A percentile compares a stretch with the other conserved stretches of the same genome.
Conservation (phyloP, 2,888 invertebrate genomes). For the Capitulum mitella region DNA sequence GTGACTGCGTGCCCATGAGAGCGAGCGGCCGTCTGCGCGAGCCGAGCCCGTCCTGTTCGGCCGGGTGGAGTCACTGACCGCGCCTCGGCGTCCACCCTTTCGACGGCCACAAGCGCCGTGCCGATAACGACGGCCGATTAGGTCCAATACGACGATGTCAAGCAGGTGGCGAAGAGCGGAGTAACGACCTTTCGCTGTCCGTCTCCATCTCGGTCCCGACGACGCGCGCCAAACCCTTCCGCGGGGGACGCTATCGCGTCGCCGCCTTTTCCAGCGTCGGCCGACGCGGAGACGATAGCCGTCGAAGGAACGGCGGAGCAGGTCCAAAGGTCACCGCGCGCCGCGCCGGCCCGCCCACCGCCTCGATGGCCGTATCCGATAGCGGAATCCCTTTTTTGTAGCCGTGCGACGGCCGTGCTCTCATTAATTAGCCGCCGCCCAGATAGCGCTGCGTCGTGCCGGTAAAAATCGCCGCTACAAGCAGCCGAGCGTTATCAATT, state of each 20-base stretch:
- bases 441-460: background rate
- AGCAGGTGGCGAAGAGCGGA: too few relatives aligned
- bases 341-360: background rate
- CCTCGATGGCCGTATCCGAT: background rate
- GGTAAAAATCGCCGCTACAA: background rate
- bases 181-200: too few relatives aligned
- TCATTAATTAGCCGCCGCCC: background rate
- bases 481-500: background rate
- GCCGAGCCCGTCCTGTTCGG: too few relatives aligned
- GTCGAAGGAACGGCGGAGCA: background rate
- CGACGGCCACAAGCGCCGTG: too few relatives aligned
- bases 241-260: background rate
- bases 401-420: background rate
- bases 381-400: background rate
- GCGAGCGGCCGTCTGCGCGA: too few relatives aligned
- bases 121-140: too few relatives aligned
- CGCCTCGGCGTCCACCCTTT: too few relatives aligned
- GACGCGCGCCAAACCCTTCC: background rate
- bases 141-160: too few relatives aligned
- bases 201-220: too few relatives aligned
- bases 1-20: too few relatives aligned
- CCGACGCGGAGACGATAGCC: background rate
- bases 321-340: background rate
- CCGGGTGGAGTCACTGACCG: too few relatives aligned
- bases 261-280: background rate